Evolutionary conservation across 2,113 vertebrate species (phyloP).

Genomic region (Thunnus thynnus): DNA sequence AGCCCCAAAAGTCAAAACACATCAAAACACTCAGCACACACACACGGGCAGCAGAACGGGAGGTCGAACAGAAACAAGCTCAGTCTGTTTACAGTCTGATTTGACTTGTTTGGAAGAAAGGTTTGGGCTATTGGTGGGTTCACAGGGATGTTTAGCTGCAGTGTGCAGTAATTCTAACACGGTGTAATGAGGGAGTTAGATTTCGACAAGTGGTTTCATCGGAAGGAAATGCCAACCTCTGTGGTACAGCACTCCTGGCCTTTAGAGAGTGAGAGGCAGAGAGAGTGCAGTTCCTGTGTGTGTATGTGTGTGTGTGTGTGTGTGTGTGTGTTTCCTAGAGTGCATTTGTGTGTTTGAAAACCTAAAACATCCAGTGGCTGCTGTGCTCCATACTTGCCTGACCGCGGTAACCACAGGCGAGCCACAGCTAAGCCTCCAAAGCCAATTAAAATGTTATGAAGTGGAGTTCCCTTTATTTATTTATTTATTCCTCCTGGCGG

Average conservation of each 20-base stretch:
- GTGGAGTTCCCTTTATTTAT: conserved; percentile 80
- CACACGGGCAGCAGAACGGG: conserved; percentile 43
- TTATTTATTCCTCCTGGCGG: conserved; percentile 75
- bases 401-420: conserved; percentile 80
- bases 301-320: conserved; percentile 36
- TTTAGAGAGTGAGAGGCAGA: conserved; percentile 53
- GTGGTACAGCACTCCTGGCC: conserved; percentile 56
- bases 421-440: conserved; percentile 80
- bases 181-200: conserved; percentile 64
- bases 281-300: conserved; percentile 27
- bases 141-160: conserved; percentile 47
- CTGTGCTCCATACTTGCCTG: conserved; percentile 71
- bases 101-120: conserved; percentile 62
- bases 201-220: conserved; percentile 73
- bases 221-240: conserved; percentile 71
- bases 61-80: conserved; percentile 65
- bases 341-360: conserved; percentile 62
- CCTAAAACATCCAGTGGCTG: conserved; percentile 76
- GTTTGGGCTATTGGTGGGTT: conserved; percentile 44
- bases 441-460: conserved; percentile 83
- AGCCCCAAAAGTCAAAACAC: conserved; percentile 77
- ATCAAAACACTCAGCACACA: conserved; percentile 66
- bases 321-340: conserved; percentile 36
- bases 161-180: conserved; percentile 50
- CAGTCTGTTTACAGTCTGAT: conserved; percentile 68